A percentile compares a stretch with the other conserved stretches of the same genome.
phyloP scores from a whole-genome alignment of 2,113 vertebrate genomes.

The Amazona guildingii region DNA sequence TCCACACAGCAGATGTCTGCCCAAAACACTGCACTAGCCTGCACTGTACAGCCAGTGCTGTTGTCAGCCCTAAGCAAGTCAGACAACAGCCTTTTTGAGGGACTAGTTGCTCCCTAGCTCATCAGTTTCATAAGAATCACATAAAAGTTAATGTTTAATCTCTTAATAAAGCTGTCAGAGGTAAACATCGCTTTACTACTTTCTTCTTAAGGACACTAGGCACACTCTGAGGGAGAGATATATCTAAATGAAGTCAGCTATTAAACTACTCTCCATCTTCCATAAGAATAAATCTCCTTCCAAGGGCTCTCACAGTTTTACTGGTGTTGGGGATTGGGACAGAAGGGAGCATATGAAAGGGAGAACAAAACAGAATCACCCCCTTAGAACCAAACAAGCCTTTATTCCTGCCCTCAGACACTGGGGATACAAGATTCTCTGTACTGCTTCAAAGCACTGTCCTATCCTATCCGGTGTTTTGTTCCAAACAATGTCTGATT shows the following conservation, averaged over 20 bases:
- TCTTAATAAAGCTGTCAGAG: conserved; percentile 50
- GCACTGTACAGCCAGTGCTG: not conserved
- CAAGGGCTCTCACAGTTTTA: not conserved
- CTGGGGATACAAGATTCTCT: not conserved
- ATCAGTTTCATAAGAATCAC: not conserved
- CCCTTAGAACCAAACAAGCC: not conserved
- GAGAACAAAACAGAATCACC: not conserved
- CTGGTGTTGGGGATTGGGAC: not conserved
- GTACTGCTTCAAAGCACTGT: not conserved
- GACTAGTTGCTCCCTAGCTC: not conserved
- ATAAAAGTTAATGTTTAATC: conserved; percentile 18
- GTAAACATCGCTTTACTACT: conserved; percentile 24
- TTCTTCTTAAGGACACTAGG: conserved; percentile 6
- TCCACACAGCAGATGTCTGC: not conserved
- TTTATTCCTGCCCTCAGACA: not conserved
- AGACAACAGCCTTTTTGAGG: not conserved
- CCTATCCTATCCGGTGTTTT: not conserved
- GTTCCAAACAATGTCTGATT: not conserved
- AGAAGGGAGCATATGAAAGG: not conserved
- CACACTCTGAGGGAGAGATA: not conserved
- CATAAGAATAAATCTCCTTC: not conserved
- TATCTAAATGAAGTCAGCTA: not conserved
- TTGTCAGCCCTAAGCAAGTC: not conserved
- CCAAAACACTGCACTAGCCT: not conserved
- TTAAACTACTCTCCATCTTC: conserved; percentile 8